A percentile compares a stretch with the other conserved stretches of the same genome.
Evolutionary conservation across 2,888 invertebrate species (phyloP).

Genomic region (Drosophila mimetica): DNA sequence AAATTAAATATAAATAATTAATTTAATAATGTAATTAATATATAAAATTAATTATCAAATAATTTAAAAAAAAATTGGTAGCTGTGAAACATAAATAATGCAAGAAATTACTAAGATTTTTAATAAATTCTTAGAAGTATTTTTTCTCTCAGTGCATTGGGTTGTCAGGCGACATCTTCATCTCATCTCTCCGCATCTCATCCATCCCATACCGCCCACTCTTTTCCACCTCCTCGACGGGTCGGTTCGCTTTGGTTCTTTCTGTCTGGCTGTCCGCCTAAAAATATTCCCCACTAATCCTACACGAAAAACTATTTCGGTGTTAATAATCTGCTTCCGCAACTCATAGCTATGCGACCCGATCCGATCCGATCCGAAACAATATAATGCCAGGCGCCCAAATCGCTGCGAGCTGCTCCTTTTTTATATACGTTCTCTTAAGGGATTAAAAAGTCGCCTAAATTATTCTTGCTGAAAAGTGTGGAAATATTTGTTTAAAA

Average conservation of each 20-base stretch:
- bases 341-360: conserved; percentile 31
- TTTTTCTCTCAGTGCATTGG: conserved; percentile 16
- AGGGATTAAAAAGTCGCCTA: conserved; percentile 10
- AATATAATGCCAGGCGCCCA: conserved; percentile 1
- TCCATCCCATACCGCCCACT: conserved; percentile 28
- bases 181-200: conserved; percentile 22
- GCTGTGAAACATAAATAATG: too few species aligned
- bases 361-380: conserved; percentile 3
- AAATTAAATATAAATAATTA: too few species aligned
- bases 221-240: conserved; percentile 18
- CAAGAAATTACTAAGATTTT: too few species aligned
- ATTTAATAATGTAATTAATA: too few species aligned
- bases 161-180: conserved; percentile 43
- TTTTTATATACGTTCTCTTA: not conserved
- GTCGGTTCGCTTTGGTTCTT: conserved; percentile 8
- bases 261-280: conserved; percentile 24
- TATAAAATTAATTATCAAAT: too few species aligned
- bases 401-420: conserved; percentile 3
- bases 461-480: not conserved
- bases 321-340: conserved; percentile 64
- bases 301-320: conserved; percentile 65
- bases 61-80: too few species aligned
- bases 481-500: not conserved
- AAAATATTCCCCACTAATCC: conserved; percentile 67
- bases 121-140: too few species aligned